A percentile compares a stretch with the other conserved stretches of the same genome.
These are phyloP conservation scores for Sphenopsis melanotis DNA, from an alignment of 2,797 vertebrate species.

Conservation along the genomic window DNA sequence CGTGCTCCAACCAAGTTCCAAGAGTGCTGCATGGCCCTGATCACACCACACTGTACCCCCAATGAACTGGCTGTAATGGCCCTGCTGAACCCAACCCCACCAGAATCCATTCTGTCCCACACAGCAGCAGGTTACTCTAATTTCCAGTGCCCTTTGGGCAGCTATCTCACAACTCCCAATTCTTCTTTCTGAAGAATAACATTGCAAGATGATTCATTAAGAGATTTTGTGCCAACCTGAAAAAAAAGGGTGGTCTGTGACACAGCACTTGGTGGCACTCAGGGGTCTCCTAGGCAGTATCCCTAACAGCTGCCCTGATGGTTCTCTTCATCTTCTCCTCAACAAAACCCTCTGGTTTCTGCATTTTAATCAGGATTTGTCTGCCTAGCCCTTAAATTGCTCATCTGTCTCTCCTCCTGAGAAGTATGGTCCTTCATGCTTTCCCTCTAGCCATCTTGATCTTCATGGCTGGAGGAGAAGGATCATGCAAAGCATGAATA, in stretches of 20 bases:
- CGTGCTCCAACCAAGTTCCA: neutral
- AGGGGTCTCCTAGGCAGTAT: neutral
- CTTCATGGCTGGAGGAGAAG: neutral
- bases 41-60: rapidly evolving
- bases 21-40: neutral
- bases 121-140: neutral
- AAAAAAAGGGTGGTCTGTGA: neutral
- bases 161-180: neutral
- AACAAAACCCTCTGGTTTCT: neutral
- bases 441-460: neutral
- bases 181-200: neutral
- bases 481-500: neutral
- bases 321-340: neutral
- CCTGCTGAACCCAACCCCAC: neutral
- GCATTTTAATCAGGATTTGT: neutral
- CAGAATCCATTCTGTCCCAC: neutral
- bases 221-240: neutral
- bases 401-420: neutral
- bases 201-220: neutral
- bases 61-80: neutral
- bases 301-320: neutral
- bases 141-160: neutral
- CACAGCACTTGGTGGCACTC: neutral
- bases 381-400: neutral
- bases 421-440: neutral